Percentiles rank a stretch among this genome's conserved stretches.
phyloP scores from a whole-genome alignment of 2,113 vertebrate genomes.

The Scortum barcoo region DNA sequence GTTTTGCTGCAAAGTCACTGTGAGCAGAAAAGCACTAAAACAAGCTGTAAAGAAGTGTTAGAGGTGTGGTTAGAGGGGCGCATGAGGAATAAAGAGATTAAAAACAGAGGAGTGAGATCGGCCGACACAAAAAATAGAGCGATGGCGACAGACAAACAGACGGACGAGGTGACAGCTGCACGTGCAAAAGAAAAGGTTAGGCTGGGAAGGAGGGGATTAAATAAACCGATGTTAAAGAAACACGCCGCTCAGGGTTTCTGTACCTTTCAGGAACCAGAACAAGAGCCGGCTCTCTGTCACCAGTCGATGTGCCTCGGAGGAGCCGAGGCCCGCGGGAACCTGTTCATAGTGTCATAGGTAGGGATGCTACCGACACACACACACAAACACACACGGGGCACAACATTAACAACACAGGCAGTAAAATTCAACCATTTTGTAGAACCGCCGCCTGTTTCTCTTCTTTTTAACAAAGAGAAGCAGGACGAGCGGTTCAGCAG shows the following conservation, averaged over 20 bases:
- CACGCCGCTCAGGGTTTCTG: slow-evolving; percentile 16
- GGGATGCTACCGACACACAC: slow-evolving; percentile 79
- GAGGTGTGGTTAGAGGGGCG: slow-evolving; percentile 3
- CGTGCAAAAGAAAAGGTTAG: slow-evolving; percentile 1
- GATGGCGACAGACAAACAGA: slow-evolving; percentile 20
- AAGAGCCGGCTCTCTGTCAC: slow-evolving; percentile 76
- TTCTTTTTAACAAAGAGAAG: slow-evolving; percentile 24
- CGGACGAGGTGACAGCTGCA: slow-evolving; percentile 35
- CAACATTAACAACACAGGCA: slow-evolving; percentile 34
- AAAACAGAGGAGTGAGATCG: not conserved
- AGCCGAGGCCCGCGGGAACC: slow-evolving; percentile 88
- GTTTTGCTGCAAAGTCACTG: slow-evolving; percentile 63
- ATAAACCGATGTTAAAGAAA: not conserved
- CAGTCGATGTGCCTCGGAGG: slow-evolving; percentile 87
- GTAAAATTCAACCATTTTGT: not conserved
- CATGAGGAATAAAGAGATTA: not conserved
- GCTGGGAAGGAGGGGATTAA: not conserved
- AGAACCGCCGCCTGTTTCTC: not conserved
- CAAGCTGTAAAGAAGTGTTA: slow-evolving; percentile 60
- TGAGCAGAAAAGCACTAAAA: slow-evolving; percentile 70
- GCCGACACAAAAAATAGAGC: not conserved
- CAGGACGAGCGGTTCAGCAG: slow-evolving; percentile 20
- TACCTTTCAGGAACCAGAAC: slow-evolving; percentile 82
- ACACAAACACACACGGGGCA: slow-evolving; percentile 15
- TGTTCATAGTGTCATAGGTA: slow-evolving; percentile 86